phyloP scores from a whole-genome alignment of 2,888 invertebrate genomes.

The Hirtodrosophila confusa region DNA sequence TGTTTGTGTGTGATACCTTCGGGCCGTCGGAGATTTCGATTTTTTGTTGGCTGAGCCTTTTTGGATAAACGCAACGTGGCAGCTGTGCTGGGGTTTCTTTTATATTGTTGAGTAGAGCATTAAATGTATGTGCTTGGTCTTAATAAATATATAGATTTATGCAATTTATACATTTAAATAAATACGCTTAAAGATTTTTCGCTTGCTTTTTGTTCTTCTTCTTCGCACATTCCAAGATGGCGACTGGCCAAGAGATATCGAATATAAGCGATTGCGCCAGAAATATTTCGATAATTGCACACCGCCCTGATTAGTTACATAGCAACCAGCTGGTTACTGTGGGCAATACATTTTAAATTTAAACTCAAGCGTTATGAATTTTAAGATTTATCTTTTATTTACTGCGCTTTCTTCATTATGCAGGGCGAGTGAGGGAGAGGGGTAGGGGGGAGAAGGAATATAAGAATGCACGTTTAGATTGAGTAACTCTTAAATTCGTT shows the following conservation, averaged over 20 bases:
- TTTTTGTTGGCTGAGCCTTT: slow-evolving; percentile 54
- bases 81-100: slow-evolving; percentile 46
- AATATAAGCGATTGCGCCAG: slow-evolving; percentile 45
- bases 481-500: slow-evolving; percentile 66
- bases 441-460: slow-evolving; percentile 27
- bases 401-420: slow-evolving; percentile 28
- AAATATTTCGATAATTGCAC: slow-evolving; percentile 37
- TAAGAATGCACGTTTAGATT: slow-evolving; percentile 41
- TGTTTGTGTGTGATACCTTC: slow-evolving; percentile 49
- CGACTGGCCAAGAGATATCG: slow-evolving; percentile 50
- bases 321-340: slow-evolving; percentile 27
- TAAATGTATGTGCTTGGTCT: slow-evolving; percentile 45
- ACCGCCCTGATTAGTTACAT: slow-evolving; percentile 24
- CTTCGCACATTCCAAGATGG: slow-evolving; percentile 61
- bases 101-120: slow-evolving; percentile 48
- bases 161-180: slow-evolving; percentile 72
- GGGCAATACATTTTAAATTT: slow-evolving; percentile 6
- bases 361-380: slow-evolving; percentile 9
- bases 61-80: slow-evolving; percentile 52
- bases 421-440: slow-evolving; percentile 10
- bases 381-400: slow-evolving; percentile 24
- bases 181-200: slow-evolving; percentile 74
- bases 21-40: slow-evolving; percentile 66
- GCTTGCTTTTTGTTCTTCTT: slow-evolving; percentile 76
- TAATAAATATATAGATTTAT: slow-evolving; percentile 52